Conservation (phyloP, 2,888 invertebrate genomes). For the Thelaira solivaga region DNA sequence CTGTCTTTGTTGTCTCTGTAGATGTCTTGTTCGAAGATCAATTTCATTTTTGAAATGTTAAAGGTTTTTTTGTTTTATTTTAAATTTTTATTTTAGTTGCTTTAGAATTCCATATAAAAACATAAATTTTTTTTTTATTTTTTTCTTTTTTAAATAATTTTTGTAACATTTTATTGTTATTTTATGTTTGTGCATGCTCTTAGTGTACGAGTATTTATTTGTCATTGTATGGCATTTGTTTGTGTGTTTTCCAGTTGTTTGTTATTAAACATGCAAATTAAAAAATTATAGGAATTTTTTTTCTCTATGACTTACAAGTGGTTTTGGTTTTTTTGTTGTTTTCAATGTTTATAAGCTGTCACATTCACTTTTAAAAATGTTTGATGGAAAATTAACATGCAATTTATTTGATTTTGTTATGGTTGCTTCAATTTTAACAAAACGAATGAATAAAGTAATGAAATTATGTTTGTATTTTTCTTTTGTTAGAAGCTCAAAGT, state of each 20-base stretch:
- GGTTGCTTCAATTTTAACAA: slow-evolving; percentile 43
- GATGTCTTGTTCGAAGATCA: slow-evolving; percentile 52
- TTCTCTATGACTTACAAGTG: slow-evolving; percentile 12
- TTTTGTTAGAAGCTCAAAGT: not conserved
- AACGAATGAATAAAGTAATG: slow-evolving; percentile 42
- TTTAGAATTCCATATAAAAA: slow-evolving; percentile 41
- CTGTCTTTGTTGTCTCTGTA: slow-evolving; percentile 1
- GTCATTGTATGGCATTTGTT: slow-evolving; percentile 15
- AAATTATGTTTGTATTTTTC: slow-evolving; percentile 26
- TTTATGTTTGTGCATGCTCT: not conserved
- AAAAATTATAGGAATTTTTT: slow-evolving; percentile 46
- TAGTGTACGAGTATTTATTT: not conserved
- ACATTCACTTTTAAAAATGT: slow-evolving; percentile 62
- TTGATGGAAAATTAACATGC: slow-evolving; percentile 62
- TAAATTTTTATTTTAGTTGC: slow-evolving; percentile 24
- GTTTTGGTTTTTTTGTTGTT: slow-evolving; percentile 11
- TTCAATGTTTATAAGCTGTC: slow-evolving; percentile 46
- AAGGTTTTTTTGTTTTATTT: slow-evolving; percentile 47
- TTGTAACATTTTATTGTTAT: slow-evolving; percentile 27
- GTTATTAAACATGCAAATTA: slow-evolving; percentile 51
- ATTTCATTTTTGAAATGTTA: slow-evolving; percentile 58
- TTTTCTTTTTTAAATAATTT: not conserved
- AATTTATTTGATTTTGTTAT: slow-evolving; percentile 38
- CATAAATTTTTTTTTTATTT: not conserved
- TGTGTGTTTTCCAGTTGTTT: slow-evolving; percentile 4